Percentiles rank a stretch among this genome's conserved stretches.
These are phyloP conservation scores for Selenia dentaria DNA, from an alignment of 2,888 invertebrate species.

Conservation along the genomic window DNA sequence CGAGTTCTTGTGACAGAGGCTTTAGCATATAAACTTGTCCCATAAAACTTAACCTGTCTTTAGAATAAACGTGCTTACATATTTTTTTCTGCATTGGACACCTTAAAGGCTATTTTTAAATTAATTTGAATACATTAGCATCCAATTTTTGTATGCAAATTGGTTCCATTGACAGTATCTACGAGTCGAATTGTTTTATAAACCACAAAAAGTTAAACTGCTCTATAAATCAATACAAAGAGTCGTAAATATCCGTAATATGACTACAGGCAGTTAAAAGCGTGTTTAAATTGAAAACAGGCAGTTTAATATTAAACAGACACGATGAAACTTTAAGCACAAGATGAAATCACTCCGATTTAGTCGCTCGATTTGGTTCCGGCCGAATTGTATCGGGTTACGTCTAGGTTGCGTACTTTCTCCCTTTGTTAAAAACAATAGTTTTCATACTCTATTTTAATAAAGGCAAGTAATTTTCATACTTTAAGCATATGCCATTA, in stretches of 20 bases:
- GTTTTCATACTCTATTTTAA: too few relatives aligned
- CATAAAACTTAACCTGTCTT: not conserved
- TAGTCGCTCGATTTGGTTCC: slow-evolving; percentile 23
- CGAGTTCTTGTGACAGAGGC: not conserved
- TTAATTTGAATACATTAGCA: slow-evolving; percentile 6
- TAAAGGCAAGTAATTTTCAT: too few relatives aligned
- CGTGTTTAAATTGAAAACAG: slow-evolving; percentile 26
- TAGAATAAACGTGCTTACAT: not conserved
- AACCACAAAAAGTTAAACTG: slow-evolving; percentile 16
- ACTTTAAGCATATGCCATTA: too few relatives aligned
- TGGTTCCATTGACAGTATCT: not conserved
- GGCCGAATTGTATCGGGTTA: slow-evolving; percentile 16
- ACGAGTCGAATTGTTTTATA: slow-evolving; percentile 6
- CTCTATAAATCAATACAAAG: slow-evolving; percentile 26
- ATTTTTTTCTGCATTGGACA: not conserved
- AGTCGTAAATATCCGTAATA: slow-evolving; percentile 8
- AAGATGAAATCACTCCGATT: slow-evolving; percentile 18
- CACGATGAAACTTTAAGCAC: slow-evolving; percentile 9
- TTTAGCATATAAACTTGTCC: not conserved
- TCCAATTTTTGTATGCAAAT: slow-evolving; percentile 15
- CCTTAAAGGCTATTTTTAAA: not conserved
- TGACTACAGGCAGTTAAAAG: slow-evolving; percentile 26
- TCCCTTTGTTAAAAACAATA: not conserved
- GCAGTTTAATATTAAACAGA: slow-evolving; percentile 18
- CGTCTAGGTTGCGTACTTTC: slow-evolving; percentile 7